Percentiles rank a stretch among this genome's conserved stretches.
phyloP scores from a whole-genome alignment of 2,797 vertebrate species.

The Arctocebus calabarensis region DNA sequence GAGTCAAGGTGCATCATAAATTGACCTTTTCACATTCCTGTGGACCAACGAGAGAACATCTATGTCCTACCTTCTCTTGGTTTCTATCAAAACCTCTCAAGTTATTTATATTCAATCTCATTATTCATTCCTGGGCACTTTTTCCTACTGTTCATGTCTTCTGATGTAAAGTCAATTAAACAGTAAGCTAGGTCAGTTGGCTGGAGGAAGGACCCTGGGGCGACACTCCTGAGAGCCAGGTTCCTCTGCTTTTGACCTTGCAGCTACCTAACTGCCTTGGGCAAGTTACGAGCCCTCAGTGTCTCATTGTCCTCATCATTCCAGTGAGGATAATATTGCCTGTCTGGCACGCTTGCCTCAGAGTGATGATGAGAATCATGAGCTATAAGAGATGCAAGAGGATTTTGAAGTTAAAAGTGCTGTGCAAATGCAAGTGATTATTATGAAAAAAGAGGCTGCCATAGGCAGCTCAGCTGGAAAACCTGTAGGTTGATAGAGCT shows the following conservation, averaged over 20 bases:
- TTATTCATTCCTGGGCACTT: neutral
- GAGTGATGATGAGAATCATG: slow-evolving; percentile 4
- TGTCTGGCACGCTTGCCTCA: neutral
- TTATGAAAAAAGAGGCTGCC: neutral
- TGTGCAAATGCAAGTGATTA: slow-evolving; percentile 7
- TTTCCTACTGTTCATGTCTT: neutral
- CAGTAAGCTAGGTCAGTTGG: neutral
- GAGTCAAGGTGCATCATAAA: neutral
- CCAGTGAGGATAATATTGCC: slow-evolving; percentile 31
- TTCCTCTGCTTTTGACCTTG: slow-evolving; percentile 23
- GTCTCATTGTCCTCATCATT: slow-evolving; percentile 12
- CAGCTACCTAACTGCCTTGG: neutral
- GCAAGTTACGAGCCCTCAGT: slow-evolving; percentile 6
- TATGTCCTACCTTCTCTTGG: neutral
- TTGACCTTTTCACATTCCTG: neutral
- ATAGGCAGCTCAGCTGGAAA: slow-evolving; percentile 38
- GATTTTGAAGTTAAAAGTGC: slow-evolving; percentile 56
- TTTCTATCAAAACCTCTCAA: neutral
- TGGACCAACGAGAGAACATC: neutral
- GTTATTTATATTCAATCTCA: neutral
- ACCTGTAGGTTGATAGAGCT: neutral
- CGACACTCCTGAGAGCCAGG: neutral
- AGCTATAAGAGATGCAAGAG: slow-evolving; percentile 39
- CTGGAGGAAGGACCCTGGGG: neutral
- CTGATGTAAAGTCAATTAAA: slow-evolving; percentile 8